Base-by-base conservation (phyloP, 2,888 invertebrate species). In the Lydus trimaculatus region DNA sequence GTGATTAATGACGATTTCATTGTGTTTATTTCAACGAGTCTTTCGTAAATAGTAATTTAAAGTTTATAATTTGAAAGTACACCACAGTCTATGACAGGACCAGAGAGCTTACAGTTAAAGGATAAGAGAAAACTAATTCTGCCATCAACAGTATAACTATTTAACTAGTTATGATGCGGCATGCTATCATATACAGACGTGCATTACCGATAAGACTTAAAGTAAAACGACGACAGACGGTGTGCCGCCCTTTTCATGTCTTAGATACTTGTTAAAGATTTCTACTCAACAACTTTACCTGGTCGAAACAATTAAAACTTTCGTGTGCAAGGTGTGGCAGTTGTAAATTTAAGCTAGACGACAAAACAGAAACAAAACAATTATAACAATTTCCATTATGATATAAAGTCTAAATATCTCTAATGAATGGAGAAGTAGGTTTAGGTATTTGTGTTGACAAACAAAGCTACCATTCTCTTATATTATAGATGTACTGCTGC, bases 101-200 rank as follows among this genome's bases (percentile, higher is more conserved):
- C 69, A 66, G 66, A 69, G 58, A 58, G 67, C 33, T 17, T 69
- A 28, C 39, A 28, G 20, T 48, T 61, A 31, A 43, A 58, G 61
- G 68, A 58, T 65, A 58, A 31, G 62, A 68, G 64, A 58, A 65
- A 70, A 72, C 72, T 72, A 72, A 63, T 70, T 65, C 60, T 58
- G 68, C 60, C 72, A 70, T 70, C 70, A 72, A 66, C 48, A 48
- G 48, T 48, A 48, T 72, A 61, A 61, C 61, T 64, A 64, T 67
- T 72, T 71, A 66, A 67, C 67, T 72, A 70, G 68, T 70, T 68
- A 62, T 62, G 68, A 69, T 73, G 69, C 65, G 67, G 64, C 70
- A n/a, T n/a, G n/a, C 73, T 67, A 69, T 73, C 73, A 73, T 67
- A 68, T 60, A 70, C 72, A 72, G 72, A 52, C 63, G 60, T 67